Conservation (phyloP, 2,888 invertebrate species). For the Isotomurus palustris region DNA sequence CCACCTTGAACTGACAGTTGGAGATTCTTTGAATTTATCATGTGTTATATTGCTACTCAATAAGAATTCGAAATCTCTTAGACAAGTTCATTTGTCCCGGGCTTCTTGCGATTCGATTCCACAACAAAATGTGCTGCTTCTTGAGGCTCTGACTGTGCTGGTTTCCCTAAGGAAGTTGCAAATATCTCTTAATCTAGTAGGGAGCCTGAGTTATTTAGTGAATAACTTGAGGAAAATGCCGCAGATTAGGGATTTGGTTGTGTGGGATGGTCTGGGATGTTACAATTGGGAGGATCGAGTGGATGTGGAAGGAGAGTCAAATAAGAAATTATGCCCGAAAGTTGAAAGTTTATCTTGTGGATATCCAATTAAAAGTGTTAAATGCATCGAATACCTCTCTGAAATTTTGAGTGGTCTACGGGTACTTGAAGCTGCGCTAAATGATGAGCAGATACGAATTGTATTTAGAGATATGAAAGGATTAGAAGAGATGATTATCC, state of each 20-base stretch:
- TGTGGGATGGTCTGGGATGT: conserved; percentile 25
- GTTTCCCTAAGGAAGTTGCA: too few relatives aligned
- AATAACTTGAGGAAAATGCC: conserved; percentile 18
- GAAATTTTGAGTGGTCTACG: conserved; percentile 19
- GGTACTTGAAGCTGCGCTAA: conserved; percentile 25
- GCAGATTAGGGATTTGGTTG: conserved; percentile 3
- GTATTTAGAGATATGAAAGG: conserved; percentile 23
- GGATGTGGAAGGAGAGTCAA: not conserved
- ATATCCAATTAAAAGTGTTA: conserved; percentile 11
- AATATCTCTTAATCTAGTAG: too few relatives aligned
- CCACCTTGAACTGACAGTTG: too few relatives aligned
- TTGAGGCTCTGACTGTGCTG: too few relatives aligned
- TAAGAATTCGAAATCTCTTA: too few relatives aligned
- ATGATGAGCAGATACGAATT: conserved; percentile 27
- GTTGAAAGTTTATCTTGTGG: conserved; percentile 18
- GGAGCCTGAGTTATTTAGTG: too few relatives aligned
- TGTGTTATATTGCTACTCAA: too few relatives aligned
- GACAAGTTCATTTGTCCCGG: too few relatives aligned
- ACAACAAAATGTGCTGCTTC: too few relatives aligned
- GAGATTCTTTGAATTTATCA: too few relatives aligned
- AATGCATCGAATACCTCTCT: conserved; percentile 8
- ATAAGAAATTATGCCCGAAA: too few relatives aligned
- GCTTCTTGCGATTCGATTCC: too few relatives aligned
- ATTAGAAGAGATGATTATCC: conserved; percentile 34
- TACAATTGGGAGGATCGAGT: conserved; percentile 27